These are phyloP conservation scores for Apostichopus californicus DNA, from an alignment of 35 echinoderm and acorn worm species.

Conservation along the genomic window DNA sequence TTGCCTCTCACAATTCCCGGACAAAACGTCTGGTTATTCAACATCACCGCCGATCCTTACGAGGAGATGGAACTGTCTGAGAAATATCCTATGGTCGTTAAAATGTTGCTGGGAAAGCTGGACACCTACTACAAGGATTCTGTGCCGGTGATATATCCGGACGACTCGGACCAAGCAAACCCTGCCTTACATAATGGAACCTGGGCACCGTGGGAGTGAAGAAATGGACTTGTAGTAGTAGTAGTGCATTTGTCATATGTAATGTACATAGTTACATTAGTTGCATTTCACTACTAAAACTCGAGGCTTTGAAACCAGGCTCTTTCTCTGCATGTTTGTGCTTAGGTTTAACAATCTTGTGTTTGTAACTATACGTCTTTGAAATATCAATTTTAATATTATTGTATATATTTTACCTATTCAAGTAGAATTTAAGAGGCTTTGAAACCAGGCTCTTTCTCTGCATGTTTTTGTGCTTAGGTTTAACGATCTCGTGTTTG, in stretches of 20 bases:
- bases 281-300: no score
- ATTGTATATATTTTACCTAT: no score
- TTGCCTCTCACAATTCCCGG: conserved; percentile 23
- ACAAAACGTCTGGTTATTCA: conserved; percentile 57
- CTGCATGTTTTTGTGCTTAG: no score
- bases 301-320: not conserved
- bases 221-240: not conserved
- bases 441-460: not conserved
- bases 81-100: conserved; percentile 38
- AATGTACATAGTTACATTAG: no score
- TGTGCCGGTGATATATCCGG: conserved; percentile 57
- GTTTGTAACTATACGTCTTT: no score
- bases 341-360: no score
- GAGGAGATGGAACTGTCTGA: conserved; percentile 48
- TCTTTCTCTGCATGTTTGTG: not conserved
- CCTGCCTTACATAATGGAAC: conserved; percentile 42
- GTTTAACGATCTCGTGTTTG: no score
- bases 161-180: conserved; percentile 10
- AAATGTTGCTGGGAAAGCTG: conserved; percentile 26
- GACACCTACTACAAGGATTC: conserved; percentile 36
- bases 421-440: no score
- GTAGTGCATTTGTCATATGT: no score
- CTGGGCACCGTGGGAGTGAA: conserved; percentile 67
- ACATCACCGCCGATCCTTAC: conserved; percentile 47
- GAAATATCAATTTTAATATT: no score